A percentile compares a stretch with the other conserved stretches of the same genome.
Conservation (phyloP, 2,888 invertebrate species). For the Epistrophe eligans region DNA sequence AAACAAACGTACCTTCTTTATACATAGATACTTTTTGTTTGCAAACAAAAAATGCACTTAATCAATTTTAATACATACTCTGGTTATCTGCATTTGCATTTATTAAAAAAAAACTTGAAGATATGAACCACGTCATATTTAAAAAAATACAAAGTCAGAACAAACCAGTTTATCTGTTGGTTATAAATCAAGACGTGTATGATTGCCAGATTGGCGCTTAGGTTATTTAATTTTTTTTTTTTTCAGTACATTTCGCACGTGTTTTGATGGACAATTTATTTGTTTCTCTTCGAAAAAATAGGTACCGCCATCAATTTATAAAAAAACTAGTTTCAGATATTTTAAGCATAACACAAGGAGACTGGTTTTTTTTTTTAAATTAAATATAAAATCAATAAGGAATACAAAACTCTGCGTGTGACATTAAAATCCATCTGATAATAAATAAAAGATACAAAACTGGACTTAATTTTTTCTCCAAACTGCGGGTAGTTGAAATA, state of each 20-base stretch:
- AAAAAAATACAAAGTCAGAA: background rate
- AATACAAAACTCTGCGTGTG: constrained; percentile 15
- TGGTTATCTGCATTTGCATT: background rate
- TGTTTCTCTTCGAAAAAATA: background rate
- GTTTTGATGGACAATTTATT: background rate
- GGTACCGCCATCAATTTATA: background rate
- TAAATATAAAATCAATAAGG: background rate
- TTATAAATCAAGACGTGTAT: constrained; percentile 17
- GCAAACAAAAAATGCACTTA: background rate
- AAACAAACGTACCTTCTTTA: no score
- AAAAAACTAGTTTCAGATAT: constrained; percentile 16
- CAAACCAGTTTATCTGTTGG: constrained; percentile 8
- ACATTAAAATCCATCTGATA: constrained; percentile 1
- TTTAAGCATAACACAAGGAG: background rate
- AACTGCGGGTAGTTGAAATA: background rate
- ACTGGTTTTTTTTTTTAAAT: constrained; percentile 8
- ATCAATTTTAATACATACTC: background rate
- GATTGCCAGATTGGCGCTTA: constrained; percentile 48
- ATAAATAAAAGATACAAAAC: constrained; percentile 22
- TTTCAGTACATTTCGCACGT: constrained; percentile 27
- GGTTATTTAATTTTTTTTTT: background rate
- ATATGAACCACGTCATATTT: constrained; percentile 6
- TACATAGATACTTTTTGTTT: no score
- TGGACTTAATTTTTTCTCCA: constrained; percentile 15
- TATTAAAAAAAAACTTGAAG: background rate